Base-by-base conservation (phyloP, 2,888 invertebrate genomes). In the Hololepta plana region DNA sequence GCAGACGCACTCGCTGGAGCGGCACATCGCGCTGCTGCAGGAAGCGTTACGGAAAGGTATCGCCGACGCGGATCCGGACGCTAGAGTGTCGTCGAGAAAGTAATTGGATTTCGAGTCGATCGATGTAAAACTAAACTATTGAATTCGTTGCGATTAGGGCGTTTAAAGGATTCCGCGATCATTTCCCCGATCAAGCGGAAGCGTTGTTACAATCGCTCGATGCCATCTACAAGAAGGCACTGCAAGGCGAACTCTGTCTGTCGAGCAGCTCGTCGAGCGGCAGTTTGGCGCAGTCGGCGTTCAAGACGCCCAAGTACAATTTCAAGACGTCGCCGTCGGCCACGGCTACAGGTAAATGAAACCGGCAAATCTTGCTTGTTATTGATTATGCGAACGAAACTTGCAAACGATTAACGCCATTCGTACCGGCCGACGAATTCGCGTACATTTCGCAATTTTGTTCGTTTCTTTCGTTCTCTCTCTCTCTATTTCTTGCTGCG, bases 121-220 rank as follows among this genome's bases (percentile, higher is more conserved):
- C n/a, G n/a, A n/a, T n/a, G 31, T 27, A 17, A 17, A 17, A 7
- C n/a, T n/a, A n/a, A n/a, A n/a, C n/a, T n/a, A n/a, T n/a, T n/a
- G n/a, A 28, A 24, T 23, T 28, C 17, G 12, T n/a, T 29, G 34
- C 35, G 39, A 47, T 30, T 49, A 84, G 87, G 46, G 84, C 88
- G n/a, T 95, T 74, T 56, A 79, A 80, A 69, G 74, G 76, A 9
- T 93, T 87, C 57, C 72, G 77, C 27, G 73, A 79, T 2, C 82
- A 87, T 47, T 95, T 93, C 57, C 85, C 87, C 0, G 81, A 80
- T 2, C 76, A 84, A 40, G 91, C 91, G 0, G 91, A 93, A 34
- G 62, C 66, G 13, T 57, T 96, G 35, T 68, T 91, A 41, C 67
- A 73, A 28, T 71, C 76, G 0, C 61, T 98, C 25, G 96, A 96